Percentiles rank a stretch among this genome's conserved stretches.
phyloP scores from a whole-genome alignment of 2,113 vertebrate genomes.

The Agapornis roseicollis region DNA sequence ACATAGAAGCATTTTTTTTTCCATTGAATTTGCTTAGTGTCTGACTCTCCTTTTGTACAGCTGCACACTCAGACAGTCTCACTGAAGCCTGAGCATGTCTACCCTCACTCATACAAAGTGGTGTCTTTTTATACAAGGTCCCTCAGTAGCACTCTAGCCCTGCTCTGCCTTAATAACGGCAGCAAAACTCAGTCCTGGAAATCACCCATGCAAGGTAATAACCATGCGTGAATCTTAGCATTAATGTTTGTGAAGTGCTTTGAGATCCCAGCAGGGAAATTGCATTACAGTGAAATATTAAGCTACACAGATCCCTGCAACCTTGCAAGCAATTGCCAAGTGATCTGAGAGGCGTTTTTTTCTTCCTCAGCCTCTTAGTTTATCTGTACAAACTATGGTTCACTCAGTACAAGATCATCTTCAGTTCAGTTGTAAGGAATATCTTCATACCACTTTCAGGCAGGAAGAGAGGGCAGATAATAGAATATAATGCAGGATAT shows the following conservation, averaged over 20 bases:
- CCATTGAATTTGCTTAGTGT: neutral
- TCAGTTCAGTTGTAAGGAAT: conserved; percentile 16
- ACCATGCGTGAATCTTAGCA: neutral
- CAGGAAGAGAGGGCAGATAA: neutral
- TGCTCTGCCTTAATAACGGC: neutral
- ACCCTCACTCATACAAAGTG: neutral
- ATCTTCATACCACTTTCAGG: neutral
- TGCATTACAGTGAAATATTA: neutral
- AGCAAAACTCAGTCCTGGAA: neutral
- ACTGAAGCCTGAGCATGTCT: neutral
- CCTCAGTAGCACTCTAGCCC: neutral
- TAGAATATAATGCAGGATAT: neutral
- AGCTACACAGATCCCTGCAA: neutral
- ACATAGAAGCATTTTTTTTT: neutral
- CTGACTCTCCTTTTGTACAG: neutral
- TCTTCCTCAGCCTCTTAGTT: neutral
- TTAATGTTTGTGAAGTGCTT: neutral
- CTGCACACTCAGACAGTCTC: neutral
- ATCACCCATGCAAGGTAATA: neutral
- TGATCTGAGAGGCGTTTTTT: neutral
- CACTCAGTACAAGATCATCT: conserved; percentile 15
- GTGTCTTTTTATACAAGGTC: neutral
- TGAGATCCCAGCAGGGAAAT: conserved; percentile 29
- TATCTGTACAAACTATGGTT: neutral
- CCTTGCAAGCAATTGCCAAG: neutral